These are phyloP conservation scores for Shinisaurus crocodilurus DNA, from an alignment of 2,113 vertebrate species.

Conservation along the genomic window DNA sequence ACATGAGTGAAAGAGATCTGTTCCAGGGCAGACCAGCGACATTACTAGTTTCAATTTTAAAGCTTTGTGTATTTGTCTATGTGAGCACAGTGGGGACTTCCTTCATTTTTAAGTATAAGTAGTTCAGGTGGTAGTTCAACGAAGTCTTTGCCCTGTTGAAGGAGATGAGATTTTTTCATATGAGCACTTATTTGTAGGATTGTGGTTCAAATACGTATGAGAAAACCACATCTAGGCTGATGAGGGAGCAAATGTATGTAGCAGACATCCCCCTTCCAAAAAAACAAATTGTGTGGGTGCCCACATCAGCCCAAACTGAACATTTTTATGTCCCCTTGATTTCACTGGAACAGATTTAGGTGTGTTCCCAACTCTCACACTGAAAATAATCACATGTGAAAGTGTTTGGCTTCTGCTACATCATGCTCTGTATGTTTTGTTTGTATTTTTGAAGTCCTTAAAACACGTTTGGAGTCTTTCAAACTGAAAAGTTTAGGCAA, in stretches of 20 bases:
- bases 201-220: slow-evolving; percentile 10
- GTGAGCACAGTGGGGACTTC: not conserved
- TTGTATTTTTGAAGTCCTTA: slow-evolving; percentile 52
- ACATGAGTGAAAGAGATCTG: not conserved
- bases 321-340: not conserved
- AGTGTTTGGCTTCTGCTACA: slow-evolving; percentile 35
- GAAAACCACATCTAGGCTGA: slow-evolving; percentile 11
- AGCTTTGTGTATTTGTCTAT: not conserved
- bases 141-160: slow-evolving; percentile 22
- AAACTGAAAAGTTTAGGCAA: slow-evolving; percentile 46
- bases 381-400: slow-evolving; percentile 23
- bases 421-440: not conserved
- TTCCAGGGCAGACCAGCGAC: slow-evolving; percentile 15
- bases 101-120: slow-evolving; percentile 25
- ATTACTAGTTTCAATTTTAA: slow-evolving; percentile 18
- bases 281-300: not conserved
- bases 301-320: not conserved
- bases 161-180: not conserved
- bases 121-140: not conserved
- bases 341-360: not conserved
- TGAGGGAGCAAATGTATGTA: slow-evolving; percentile 1
- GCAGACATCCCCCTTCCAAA: not conserved
- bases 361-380: not conserved
- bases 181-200: slow-evolving; percentile 19
- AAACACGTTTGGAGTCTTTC: slow-evolving; percentile 43